Evolutionary conservation across 2,797 vertebrate species (phyloP).

Genomic region (Erpetoichthys calabaricus): DNA sequence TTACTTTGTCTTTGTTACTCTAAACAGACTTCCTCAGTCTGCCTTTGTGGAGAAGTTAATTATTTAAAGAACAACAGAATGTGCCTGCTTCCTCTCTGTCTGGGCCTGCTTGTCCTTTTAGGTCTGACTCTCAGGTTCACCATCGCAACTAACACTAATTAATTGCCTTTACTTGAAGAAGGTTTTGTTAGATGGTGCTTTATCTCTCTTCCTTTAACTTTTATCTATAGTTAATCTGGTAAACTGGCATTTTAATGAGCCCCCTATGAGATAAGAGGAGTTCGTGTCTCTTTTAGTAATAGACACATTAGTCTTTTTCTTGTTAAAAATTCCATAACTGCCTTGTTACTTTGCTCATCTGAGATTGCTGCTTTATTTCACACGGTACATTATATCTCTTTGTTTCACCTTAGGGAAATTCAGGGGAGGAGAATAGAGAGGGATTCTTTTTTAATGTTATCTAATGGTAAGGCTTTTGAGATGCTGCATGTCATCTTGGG

Average conservation of each 20-base stretch:
- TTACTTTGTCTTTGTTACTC: no score
- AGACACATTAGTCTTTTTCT: constrained; percentile 45
- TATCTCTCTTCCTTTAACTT: constrained; percentile 27
- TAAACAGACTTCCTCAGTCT: no score
- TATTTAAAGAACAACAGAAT: no score
- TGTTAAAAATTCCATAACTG: constrained; percentile 40
- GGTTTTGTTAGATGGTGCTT: constrained; percentile 27
- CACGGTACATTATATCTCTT: constrained; percentile 42
- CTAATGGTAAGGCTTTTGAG: no score
- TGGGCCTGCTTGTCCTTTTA: no score
- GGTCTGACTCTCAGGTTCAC: background rate
- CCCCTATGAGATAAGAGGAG: constrained; percentile 41
- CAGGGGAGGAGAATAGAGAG: no score
- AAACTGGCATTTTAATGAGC: constrained; percentile 48
- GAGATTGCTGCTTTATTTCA: constrained; percentile 53
- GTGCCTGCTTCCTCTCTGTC: no score
- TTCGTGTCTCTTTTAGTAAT: constrained; percentile 48
- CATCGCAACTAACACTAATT: constrained; percentile 16
- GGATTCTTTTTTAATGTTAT: no score
- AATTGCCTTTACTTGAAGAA: constrained; percentile 21
- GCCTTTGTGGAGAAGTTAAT: no score
- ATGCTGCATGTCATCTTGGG: no score
- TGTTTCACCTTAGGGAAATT: constrained; percentile 44
- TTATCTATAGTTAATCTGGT: constrained; percentile 38
- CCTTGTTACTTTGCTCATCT: constrained; percentile 39